A percentile compares a stretch with the other conserved stretches of the same genome.
Conservation (phyloP, 2,797 vertebrate genomes). For the Limnodromus scolopaceus region DNA sequence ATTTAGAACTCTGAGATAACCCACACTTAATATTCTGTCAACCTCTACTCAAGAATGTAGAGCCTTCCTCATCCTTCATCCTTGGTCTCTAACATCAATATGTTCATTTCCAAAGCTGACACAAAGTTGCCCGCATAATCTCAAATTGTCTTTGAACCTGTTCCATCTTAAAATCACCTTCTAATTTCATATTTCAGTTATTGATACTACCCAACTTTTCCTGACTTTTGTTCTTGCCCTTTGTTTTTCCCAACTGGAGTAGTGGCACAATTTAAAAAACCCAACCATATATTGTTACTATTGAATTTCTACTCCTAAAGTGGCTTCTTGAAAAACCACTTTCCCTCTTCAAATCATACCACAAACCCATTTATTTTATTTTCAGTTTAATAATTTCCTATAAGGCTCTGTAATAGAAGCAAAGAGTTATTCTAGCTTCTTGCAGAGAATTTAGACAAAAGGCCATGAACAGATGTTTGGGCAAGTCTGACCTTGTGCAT, state of each 20-base stretch:
- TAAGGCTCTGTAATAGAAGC: not conserved
- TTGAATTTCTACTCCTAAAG: not conserved
- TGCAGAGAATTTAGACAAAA: not conserved
- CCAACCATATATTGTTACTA: not conserved
- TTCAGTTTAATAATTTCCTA: not conserved
- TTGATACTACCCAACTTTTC: not conserved
- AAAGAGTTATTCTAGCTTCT: not conserved
- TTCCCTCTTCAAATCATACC: not conserved
- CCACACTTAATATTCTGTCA: not conserved
- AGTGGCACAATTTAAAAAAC: not conserved
- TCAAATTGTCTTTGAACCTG: not conserved
- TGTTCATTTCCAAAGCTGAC: not conserved
- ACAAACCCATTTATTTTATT: not conserved
- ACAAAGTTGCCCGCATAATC: not conserved
- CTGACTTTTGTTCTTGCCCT: not conserved
- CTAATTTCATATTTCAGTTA: not conserved
- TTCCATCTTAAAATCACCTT: not conserved
- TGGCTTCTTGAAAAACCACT: not conserved
- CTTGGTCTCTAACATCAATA: accelerated
- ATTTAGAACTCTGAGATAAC: not conserved
- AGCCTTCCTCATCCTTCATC: not conserved
- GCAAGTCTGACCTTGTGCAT: not conserved
- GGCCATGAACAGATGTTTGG: not conserved
- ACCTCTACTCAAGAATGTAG: not conserved
- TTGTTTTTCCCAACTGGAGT: not conserved